A percentile compares a stretch with the other conserved stretches of the same genome.
Conservation (phyloP, 2,113 vertebrate species). For the Porphyrio hochstetteri region DNA sequence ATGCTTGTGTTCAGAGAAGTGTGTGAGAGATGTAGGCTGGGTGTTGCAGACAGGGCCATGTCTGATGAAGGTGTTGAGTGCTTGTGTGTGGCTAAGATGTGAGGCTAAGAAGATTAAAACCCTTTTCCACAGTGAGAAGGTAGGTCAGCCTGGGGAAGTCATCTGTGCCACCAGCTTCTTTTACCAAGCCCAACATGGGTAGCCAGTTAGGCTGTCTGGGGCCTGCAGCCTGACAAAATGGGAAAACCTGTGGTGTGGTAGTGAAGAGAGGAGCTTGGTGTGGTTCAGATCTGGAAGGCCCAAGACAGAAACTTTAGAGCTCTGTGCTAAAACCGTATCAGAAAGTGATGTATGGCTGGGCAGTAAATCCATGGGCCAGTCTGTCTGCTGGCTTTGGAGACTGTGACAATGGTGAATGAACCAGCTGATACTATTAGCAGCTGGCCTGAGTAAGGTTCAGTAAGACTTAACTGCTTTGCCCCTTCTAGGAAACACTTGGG, state of each 20-base stretch:
- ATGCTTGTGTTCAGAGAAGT: not conserved
- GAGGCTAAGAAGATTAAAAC: not conserved
- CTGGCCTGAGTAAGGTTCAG: not conserved
- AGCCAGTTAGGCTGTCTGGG: not conserved
- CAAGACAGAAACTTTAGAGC: not conserved
- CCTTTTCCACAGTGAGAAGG: not conserved
- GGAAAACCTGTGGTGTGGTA: not conserved
- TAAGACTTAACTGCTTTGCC: not conserved
- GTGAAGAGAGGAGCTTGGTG: not conserved
- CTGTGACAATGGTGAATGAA: not conserved
- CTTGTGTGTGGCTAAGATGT: not conserved
- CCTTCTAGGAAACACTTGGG: not conserved
- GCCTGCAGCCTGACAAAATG: not conserved
- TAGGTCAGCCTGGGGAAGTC: not conserved
- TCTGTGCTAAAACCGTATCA: not conserved
- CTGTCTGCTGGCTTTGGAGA: not conserved
- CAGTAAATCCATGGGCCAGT: not conserved
- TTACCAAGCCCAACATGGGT: fast-evolving
- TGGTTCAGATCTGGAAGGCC: not conserved
- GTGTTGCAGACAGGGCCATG: not conserved
- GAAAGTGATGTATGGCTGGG: not conserved
- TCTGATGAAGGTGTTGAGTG: not conserved
- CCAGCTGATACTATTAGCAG: not conserved
- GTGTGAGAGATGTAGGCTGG: not conserved
- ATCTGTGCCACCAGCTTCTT: not conserved